Evolutionary conservation across 2,113 vertebrate genomes (phyloP), one percentile per base, ranked within the genome.

Genomic region (Irena cyanogastra): DNA sequence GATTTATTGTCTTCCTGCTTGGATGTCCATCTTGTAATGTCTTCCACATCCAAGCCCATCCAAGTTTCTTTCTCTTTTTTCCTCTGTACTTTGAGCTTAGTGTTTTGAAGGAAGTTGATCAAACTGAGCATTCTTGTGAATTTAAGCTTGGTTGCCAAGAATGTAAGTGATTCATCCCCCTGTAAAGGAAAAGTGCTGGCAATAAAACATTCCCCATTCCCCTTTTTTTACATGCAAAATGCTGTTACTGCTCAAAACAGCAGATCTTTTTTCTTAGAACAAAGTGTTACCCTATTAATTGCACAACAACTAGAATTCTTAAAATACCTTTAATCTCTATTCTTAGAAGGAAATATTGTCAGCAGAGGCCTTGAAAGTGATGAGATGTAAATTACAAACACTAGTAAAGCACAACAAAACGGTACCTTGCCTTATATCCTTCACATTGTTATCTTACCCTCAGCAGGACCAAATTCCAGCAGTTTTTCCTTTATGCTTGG

Each of bases 121-220:
- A 97, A 97, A 96, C 89, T 93, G 92, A 95, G 90, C 96, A 97
- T 94, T 97, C 94, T 96, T 96, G 93, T 87, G 95, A 96, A 95
- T 89, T 84, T 94, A 88, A 85, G 82, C 42, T 80, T 52, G 35
- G 42, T 80, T 97, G 95, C 96, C 97, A 97, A 97, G 95, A 97
- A 97, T 96, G 84, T 82, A 90, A 97, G 66, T 96, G 95, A 97
- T 97, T 97, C 97, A 97, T 95, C 41, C 45, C 50, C 47, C 81
- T 83, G 89, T 56, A 95, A 95, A 97, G 83, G 71, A 97, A 90
- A 93, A 94, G 82, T 44, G 74, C 75, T 94, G 90, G 89, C 90
- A 93, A 94, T 94, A 78, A 95, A 94, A 85, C 63, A 41, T 81
- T 93, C 75, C 82, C 71, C 49, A 83, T 60, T 89, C 69, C 84